A percentile compares a stretch with the other conserved stretches of the same genome.
phyloP scores from a whole-genome alignment of 1,140 invertebrate species.

The Pogonognathellus flavescens region DNA sequence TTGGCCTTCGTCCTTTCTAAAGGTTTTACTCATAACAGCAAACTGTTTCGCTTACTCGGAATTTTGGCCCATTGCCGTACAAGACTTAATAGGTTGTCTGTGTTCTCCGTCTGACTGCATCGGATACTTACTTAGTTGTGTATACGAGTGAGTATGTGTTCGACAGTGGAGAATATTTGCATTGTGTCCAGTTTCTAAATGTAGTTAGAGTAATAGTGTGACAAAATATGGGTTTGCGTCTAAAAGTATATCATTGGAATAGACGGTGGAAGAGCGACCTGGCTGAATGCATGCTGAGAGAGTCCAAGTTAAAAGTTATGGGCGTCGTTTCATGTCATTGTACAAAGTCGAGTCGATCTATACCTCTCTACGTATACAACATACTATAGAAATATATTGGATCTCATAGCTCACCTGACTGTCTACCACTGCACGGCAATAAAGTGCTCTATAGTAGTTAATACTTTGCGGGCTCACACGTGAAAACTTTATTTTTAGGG shows the following conservation, averaged over 20 bases:
- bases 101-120: too few relatives aligned
- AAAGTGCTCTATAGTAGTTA: not conserved
- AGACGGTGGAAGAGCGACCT: not conserved
- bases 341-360: not conserved
- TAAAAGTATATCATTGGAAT: not conserved
- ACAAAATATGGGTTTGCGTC: not conserved
- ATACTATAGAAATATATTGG: too few relatives aligned
- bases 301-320: not conserved
- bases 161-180: not conserved
- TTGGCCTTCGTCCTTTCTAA: too few relatives aligned
- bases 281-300: not conserved
- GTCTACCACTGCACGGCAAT: not conserved
- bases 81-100: too few relatives aligned
- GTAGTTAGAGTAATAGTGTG: not conserved
- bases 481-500: not conserved
- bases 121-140: too few relatives aligned
- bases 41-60: too few relatives aligned
- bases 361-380: not conserved
- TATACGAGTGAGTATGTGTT: not conserved
- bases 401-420: not conserved
- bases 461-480: not conserved
- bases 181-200: not conserved
- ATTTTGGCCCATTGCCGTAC: too few relatives aligned
- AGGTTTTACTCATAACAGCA: too few relatives aligned
- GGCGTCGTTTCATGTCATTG: slow-evolving; percentile 26